Conservation (phyloP, 2,797 vertebrate species). For the Falco peregrinus region DNA sequence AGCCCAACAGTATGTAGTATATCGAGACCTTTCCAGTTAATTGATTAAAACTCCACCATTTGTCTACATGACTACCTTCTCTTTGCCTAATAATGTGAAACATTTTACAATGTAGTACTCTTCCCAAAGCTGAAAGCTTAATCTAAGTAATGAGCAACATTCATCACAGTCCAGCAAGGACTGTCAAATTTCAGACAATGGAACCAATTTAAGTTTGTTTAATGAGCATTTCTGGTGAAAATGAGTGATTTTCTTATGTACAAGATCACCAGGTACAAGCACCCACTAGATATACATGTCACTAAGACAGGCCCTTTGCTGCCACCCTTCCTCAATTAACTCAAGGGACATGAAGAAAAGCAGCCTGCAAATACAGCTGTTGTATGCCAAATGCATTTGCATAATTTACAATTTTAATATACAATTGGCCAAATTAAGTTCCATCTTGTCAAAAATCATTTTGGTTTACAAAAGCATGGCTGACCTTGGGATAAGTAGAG, state of each 20-base stretch:
- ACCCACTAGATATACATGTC: not conserved
- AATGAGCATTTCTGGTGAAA: slow-evolving; percentile 43
- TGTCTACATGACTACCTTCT: slow-evolving; percentile 24
- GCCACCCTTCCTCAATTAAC: not conserved
- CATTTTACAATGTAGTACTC: slow-evolving; percentile 9
- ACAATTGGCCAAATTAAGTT: not conserved
- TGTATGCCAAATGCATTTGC: slow-evolving; percentile 21
- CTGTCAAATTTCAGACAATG: slow-evolving; percentile 39
- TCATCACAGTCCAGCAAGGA: slow-evolving; percentile 37
- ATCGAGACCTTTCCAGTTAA: slow-evolving; percentile 37
- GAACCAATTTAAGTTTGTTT: slow-evolving; percentile 28
- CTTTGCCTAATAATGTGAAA: slow-evolving; percentile 40
- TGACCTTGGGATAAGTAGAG: not conserved
- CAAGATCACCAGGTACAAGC: not conserved
- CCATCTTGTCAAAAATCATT: slow-evolving; percentile 14
- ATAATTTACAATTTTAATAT: slow-evolving; percentile 17
- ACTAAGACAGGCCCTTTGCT: not conserved
- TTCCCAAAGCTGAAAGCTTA: slow-evolving; percentile 49
- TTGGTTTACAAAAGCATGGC: not conserved
- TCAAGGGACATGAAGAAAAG: not conserved
- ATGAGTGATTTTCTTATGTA: not conserved
- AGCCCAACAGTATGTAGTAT: not conserved
- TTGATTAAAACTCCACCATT: slow-evolving; percentile 50
- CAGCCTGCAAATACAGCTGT: not conserved
- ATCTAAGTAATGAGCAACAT: slow-evolving; percentile 55